Evolutionary conservation across 2,888 invertebrate species (phyloP).

Genomic region (Microctonus hyperodae): DNA sequence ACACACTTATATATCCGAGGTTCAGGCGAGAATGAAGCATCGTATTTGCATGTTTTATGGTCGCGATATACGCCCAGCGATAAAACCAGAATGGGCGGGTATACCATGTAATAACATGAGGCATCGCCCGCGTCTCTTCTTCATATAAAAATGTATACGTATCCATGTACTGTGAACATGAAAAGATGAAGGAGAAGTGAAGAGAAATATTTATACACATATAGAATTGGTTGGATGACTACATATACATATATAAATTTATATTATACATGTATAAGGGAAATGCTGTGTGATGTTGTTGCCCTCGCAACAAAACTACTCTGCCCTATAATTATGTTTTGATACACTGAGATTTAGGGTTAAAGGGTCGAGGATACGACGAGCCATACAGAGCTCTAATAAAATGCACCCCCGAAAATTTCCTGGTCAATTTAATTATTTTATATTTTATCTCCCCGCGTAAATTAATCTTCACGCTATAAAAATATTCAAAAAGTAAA

Average conservation of each 20-base stretch:
- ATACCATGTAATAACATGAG: slow-evolving; percentile 31
- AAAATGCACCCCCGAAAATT: background rate
- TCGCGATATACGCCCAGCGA: slow-evolving; percentile 35
- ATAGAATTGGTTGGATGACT: too few species aligned
- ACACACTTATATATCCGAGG: background rate
- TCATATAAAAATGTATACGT: slow-evolving; percentile 5
- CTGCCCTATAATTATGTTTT: slow-evolving; percentile 48
- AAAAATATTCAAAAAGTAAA: too few species aligned
- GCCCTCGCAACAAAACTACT: slow-evolving; percentile 6
- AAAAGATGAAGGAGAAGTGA: background rate
- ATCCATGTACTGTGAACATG: background rate
- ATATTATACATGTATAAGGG: background rate
- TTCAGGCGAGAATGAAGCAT: slow-evolving; percentile 5
- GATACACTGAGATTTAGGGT: slow-evolving; percentile 46
- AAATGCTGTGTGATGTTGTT: background rate
- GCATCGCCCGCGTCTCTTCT: slow-evolving; percentile 21
- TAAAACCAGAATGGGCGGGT: slow-evolving; percentile 33
- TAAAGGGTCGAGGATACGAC: slow-evolving; percentile 42
- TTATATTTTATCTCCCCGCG: background rate
- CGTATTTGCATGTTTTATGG: slow-evolving; percentile 32
- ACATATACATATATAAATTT: too few species aligned
- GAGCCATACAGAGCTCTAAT: slow-evolving; percentile 21
- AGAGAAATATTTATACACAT: background rate
- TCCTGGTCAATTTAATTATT: too few species aligned
- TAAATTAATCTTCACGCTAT: background rate